phyloP scores from a whole-genome alignment of 2,888 invertebrate species.

The Ennomos quercinarius region DNA sequence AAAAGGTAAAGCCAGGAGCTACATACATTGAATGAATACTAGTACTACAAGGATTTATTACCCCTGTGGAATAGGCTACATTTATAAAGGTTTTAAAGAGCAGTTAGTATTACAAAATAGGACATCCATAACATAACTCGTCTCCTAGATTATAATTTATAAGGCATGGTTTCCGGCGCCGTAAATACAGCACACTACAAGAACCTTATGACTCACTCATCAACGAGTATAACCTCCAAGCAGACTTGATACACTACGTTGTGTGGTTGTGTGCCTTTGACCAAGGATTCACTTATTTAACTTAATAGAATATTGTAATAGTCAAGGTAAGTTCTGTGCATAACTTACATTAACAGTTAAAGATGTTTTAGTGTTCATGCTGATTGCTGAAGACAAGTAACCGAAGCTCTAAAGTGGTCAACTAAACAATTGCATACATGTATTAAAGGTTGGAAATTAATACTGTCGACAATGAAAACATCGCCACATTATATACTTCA shows the following conservation, averaged over 20 bases:
- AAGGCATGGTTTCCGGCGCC: constrained; percentile 58
- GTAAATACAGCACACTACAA: constrained; percentile 58
- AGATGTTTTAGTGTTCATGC: no score
- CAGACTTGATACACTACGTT: constrained; percentile 48
- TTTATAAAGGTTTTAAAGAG: constrained; percentile 2
- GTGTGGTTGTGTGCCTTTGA: constrained; percentile 26
- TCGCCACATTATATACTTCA: no score
- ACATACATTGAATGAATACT: no score
- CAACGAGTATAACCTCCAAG: constrained; percentile 57
- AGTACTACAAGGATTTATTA: no score
- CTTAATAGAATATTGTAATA: constrained; percentile 9
- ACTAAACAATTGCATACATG: no score
- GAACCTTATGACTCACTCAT: constrained; percentile 65
- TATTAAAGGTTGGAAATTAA: no score
- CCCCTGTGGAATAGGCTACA: no score
- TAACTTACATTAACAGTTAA: no score
- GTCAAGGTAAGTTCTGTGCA: constrained; percentile 31
- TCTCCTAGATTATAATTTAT: constrained; percentile 39
- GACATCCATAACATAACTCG: constrained; percentile 17
- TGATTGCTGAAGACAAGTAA: no score
- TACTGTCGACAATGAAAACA: no score
- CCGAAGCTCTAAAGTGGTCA: no score
- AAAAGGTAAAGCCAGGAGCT: no score
- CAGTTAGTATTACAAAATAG: constrained; percentile 4
- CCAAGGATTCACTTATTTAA: constrained; percentile 18